Base-by-base conservation (phyloP, 2,797 vertebrate species). In the Sebastes oblongus region DNA sequence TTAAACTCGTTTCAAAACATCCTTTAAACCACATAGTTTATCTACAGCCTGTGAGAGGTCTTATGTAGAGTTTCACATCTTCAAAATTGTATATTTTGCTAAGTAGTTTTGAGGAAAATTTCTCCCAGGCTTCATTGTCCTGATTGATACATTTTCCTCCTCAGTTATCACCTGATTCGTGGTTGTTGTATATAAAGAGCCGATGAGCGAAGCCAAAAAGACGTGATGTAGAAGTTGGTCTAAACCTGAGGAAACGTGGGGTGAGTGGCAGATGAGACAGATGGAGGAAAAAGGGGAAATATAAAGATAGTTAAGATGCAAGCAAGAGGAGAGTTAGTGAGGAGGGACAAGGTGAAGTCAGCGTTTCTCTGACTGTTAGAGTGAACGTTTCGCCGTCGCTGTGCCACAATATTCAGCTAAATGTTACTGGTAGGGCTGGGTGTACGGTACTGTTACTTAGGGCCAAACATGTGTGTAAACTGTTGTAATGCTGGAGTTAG, bases 181-280 rank as follows among this genome's bases (percentile, higher is more conserved):
- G 4, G 29, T 5, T 18, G 42, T 46, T 20, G 27, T 24, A 8
- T 42, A 5, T 42, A 8, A 72, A 27, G 42, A 4, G 30, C 12
- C 8, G 11, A 32, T 12, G 16, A 73, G 50, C 13, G 1, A 66
- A 75, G 46, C 34, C n/a, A 12, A 29, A 24, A 8, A 58, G 42
- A 30, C 11, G 4, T 54, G 61, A 66, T 6, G 24, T 50, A 6
- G 52, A 27, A 8, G 10, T 29, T 4, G 13, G 32, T 4, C 27
- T 20, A 6, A 59, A 59, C 55, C 24, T 32, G 30, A 32, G 59
- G 72, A 52, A 50, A 77, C 13, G 10, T 1, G 60, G 58, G 56
- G 56, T 64, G 84, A 86, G 83, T 58, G 84, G 75, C 72, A 66
- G 59, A 34, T 24, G 78, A 82, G 66, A 81, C 58, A 11, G 71